Conservation (phyloP, 2,113 vertebrate genomes). For the Megaptera novaeangliae region DNA sequence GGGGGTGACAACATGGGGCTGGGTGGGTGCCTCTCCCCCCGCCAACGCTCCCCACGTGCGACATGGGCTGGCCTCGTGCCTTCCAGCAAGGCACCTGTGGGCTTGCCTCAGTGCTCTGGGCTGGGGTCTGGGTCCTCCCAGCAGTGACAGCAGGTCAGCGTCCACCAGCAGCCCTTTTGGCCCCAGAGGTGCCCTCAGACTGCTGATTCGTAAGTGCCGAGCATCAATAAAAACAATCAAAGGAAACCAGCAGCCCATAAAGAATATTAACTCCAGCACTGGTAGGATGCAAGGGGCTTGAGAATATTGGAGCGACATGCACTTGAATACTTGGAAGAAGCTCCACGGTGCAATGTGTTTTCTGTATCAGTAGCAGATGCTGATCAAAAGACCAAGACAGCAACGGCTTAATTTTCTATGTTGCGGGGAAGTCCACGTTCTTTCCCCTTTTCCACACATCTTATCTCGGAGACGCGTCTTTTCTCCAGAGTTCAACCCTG, state of each 20-base stretch:
- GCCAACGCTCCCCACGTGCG: fast-evolving
- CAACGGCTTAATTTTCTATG: background rate
- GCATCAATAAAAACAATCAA: conserved; percentile 77
- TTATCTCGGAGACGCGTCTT: fast-evolving
- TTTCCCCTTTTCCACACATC: background rate
- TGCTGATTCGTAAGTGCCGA: conserved; percentile 56
- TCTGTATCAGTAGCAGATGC: conserved; percentile 59
- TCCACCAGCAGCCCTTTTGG: background rate
- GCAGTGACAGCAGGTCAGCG: background rate
- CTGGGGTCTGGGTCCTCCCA: background rate
- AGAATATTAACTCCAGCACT: conserved; percentile 59
- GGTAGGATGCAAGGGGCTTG: conserved; percentile 60
- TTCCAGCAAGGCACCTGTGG: background rate
- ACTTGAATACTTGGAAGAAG: conserved; percentile 28
- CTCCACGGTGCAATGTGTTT: conserved; percentile 5
- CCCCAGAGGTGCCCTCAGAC: conserved; percentile 35
- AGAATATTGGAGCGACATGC: conserved; percentile 39
- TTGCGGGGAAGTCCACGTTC: background rate
- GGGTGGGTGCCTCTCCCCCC: background rate
- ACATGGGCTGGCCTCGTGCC: too few species aligned
- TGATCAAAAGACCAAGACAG: background rate
- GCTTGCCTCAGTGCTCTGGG: background rate
- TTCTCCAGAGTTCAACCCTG: background rate
- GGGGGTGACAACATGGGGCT: background rate
- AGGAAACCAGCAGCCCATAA: conserved; percentile 74